Evolutionary conservation across 2,888 invertebrate genomes (phyloP).

Genomic region (Aspidiotus destructor): DNA sequence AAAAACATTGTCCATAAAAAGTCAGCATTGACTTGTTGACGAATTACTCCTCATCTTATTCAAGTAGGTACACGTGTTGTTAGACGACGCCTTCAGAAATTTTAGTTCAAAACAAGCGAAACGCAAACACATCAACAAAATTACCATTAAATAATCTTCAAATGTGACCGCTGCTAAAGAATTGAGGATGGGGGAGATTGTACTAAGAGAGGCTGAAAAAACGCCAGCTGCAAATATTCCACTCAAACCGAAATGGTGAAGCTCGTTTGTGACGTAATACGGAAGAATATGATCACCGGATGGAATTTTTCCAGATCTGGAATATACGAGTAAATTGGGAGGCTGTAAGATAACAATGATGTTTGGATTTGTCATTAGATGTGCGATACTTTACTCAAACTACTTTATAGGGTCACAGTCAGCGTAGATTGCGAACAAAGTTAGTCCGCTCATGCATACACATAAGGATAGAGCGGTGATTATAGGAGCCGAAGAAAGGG

Average conservation of each 20-base stretch:
- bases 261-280: slow-evolving; percentile 61
- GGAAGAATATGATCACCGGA: slow-evolving; percentile 53
- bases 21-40: too few relatives aligned
- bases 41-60: too few relatives aligned
- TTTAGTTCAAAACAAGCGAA: neutral
- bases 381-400: slow-evolving; percentile 33
- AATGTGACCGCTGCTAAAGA: slow-evolving; percentile 82
- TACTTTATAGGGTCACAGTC: slow-evolving; percentile 67
- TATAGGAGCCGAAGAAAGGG: slow-evolving; percentile 76
- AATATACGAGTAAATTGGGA: neutral
- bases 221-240: slow-evolving; percentile 74
- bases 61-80: too few relatives aligned
- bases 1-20: too few relatives aligned
- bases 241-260: slow-evolving; percentile 59
- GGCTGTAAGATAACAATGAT: too few relatives aligned
- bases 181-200: slow-evolving; percentile 83
- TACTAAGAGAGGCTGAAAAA: slow-evolving; percentile 45
- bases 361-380: neutral
- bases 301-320: slow-evolving; percentile 6
- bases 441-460: slow-evolving; percentile 65
- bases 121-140: too few relatives aligned
- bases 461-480: slow-evolving; percentile 60
- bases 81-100: too few relatives aligned
- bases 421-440: slow-evolving; percentile 72
- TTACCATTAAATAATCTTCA: slow-evolving; percentile 67